Conservation (phyloP, 2,113 vertebrate genomes). For the Otis tarda region DNA sequence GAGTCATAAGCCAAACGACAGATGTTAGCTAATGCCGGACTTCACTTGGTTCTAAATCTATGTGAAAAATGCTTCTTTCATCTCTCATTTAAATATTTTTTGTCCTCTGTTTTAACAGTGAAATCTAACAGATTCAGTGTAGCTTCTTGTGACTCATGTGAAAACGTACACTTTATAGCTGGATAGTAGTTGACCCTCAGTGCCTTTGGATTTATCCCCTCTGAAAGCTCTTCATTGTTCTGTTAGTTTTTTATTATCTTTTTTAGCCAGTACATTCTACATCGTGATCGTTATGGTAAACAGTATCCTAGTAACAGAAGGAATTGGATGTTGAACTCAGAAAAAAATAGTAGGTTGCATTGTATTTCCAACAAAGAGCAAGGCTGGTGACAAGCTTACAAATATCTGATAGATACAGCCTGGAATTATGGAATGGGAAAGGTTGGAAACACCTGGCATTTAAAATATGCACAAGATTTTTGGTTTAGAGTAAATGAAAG, state of each 20-base stretch:
- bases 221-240: constrained; percentile 10
- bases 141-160: not conserved
- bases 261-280: not conserved
- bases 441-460: not conserved
- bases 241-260: not conserved
- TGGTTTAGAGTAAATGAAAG: not conserved
- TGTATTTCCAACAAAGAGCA: not conserved
- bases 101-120: not conserved
- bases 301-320: constrained; percentile 49
- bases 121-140: not conserved
- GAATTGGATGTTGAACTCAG: not conserved
- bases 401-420: not conserved
- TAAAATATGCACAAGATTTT: not conserved
- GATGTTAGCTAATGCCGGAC: not conserved
- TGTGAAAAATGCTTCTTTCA: not conserved
- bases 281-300: constrained; percentile 19
- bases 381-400: not conserved
- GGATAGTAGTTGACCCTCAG: not conserved
- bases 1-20: not conserved
- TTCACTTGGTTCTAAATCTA: not conserved
- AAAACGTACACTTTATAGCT: not conserved
- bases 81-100: not conserved
- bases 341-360: not conserved
- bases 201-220: not conserved
- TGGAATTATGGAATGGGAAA: not conserved